Percentiles rank a stretch among this genome's conserved stretches.
Conservation (phyloP, 2,113 vertebrate species). For the Muntiacus muntjak region DNA sequence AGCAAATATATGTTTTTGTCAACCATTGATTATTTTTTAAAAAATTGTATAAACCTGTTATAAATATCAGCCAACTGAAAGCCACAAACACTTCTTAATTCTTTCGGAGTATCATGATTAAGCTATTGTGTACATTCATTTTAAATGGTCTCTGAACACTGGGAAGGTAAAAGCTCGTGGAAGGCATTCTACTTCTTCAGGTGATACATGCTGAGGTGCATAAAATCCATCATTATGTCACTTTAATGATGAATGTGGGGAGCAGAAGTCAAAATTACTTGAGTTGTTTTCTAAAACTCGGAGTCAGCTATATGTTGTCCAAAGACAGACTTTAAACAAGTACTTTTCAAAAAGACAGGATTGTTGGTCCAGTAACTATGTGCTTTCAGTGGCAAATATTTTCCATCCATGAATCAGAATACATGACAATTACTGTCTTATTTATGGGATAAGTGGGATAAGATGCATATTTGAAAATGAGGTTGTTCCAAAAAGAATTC, state of each 20-base stretch:
- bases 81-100: background rate
- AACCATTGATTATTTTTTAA: background rate
- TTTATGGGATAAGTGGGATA: background rate
- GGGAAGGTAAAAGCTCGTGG: background rate
- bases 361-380: background rate
- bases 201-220: background rate
- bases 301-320: background rate
- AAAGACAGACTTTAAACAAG: constrained; percentile 16
- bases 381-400: background rate
- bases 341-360: background rate
- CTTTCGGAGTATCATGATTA: background rate
- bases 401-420: background rate
- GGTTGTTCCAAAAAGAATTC: background rate
- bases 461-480: constrained; percentile 12
- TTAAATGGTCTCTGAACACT: background rate
- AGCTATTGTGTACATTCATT: background rate
- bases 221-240: background rate
- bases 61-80: background rate
- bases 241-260: background rate
- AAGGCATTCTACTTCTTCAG: background rate
- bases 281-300: background rate
- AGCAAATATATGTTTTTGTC: background rate
- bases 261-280: background rate
- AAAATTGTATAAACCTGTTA: background rate
- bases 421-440: background rate